A percentile compares a stretch with the other conserved stretches of the same genome.
Conservation (phyloP, 2,113 vertebrate species). For the Sapayoa aenigma region DNA sequence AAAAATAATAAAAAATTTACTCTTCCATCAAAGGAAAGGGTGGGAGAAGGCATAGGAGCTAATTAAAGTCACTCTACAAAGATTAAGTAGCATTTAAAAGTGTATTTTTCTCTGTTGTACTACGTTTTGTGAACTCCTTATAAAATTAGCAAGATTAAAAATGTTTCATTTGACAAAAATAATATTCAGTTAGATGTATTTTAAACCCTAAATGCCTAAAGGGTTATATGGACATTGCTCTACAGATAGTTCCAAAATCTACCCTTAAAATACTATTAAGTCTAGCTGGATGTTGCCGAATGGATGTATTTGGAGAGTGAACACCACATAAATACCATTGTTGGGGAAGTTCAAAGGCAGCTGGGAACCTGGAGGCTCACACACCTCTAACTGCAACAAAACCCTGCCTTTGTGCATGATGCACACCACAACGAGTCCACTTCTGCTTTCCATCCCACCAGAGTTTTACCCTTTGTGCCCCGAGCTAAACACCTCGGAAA, state of each 20-base stretch:
- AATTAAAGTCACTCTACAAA: not conserved
- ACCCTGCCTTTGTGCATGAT: fast-evolving
- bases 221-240: not conserved
- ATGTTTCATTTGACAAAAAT: not conserved
- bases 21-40: not conserved
- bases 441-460: not conserved
- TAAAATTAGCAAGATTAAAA: not conserved
- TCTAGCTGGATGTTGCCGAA: not conserved
- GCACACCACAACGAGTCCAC: fast-evolving
- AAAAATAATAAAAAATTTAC: not conserved
- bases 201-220: not conserved
- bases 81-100: not conserved
- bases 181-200: not conserved
- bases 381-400: not conserved
- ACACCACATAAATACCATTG: not conserved
- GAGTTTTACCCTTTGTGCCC: not conserved
- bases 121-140: not conserved
- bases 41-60: not conserved
- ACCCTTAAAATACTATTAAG: not conserved
- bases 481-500: not conserved
- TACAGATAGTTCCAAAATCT: not conserved
- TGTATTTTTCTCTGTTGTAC: not conserved
- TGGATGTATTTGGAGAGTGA: not conserved
- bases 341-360: not conserved
- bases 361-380: not conserved